Evolutionary conservation across 2,888 invertebrate genomes (phyloP), one percentile per base, ranked within the genome.

Genomic region (Scaptomyza tumidula): DNA sequence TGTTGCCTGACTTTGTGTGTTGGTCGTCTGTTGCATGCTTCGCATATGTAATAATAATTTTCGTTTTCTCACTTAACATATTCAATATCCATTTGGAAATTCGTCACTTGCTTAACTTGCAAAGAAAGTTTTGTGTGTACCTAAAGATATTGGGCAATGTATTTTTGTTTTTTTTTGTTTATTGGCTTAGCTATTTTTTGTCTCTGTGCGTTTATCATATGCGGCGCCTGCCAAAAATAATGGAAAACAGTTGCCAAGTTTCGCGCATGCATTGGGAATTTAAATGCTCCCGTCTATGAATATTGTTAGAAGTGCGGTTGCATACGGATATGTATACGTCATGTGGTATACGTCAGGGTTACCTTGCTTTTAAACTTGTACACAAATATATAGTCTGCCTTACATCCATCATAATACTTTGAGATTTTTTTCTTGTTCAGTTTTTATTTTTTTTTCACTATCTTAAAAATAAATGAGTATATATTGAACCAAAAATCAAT

Each of bases 81-180:
- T 68, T 60, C 67, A 70, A 78, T 73, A 63, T 61, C 55, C 68
- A 65, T 64, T 75, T 76, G 81, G 68, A 78, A 74, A 83, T 75
- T 69, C 69, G 56, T 69, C 60, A 66, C 64, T 69, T 80, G 55
- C 19, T 27, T 50, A 61, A 33, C 53, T 29, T 45, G 46, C 45
- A 58, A 86, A 85, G 86, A 84, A 84, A 84, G 86, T 84, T 79
- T 69, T 57, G 59, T 16, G 2, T 14, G 41, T 71, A 55, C 60
- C 61, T 52, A 39, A 44, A 69, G 69, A 75, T 69, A 62, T 65
- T 76, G 62, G 43, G 59, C 65, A 75, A 72, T 69, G 72, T 55
- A 52, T 48, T 56, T 35, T 13, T 19, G 48, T 56, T 19, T 19
- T 19, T 16, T 52, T 24, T 37, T 10, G 24, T 11, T 24, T 5